Evolutionary conservation across 2,113 vertebrate genomes (phyloP).

Genomic region (Perognathus longimembris): DNA sequence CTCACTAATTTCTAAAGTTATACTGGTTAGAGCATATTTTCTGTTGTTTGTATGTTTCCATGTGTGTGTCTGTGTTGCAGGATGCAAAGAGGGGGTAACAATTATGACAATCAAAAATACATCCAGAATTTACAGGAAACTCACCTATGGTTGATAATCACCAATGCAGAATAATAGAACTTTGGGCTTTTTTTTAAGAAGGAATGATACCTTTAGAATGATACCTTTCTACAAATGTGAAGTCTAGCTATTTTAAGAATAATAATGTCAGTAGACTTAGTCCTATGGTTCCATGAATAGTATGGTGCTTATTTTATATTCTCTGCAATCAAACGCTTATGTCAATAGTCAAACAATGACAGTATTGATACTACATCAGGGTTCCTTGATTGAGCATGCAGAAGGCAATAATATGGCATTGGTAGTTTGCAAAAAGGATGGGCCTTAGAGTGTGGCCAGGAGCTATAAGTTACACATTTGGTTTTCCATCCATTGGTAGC

Average conservation of each 20-base stretch:
- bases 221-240: not conserved
- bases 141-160: not conserved
- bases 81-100: too few species aligned
- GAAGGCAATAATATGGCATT: not conserved
- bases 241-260: not conserved
- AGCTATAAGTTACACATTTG: not conserved
- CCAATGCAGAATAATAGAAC: not conserved
- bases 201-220: not conserved
- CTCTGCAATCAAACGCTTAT: not conserved
- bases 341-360: not conserved
- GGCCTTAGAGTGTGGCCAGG: not conserved
- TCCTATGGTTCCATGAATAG: not conserved
- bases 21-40: not conserved
- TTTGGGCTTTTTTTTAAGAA: not conserved
- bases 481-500: too few species aligned
- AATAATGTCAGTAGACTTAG: not conserved
- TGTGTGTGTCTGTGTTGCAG: too few species aligned
- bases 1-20: not conserved
- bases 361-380: not conserved
- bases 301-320: not conserved
- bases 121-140: not conserved
- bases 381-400: not conserved
- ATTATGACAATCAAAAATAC: not conserved
- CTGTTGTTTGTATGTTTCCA: too few species aligned
- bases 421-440: not conserved